A percentile compares a stretch with the other conserved stretches of the same genome.
phyloP scores from a whole-genome alignment of 2,888 invertebrate species.

The Pyrrhia umbra region DNA sequence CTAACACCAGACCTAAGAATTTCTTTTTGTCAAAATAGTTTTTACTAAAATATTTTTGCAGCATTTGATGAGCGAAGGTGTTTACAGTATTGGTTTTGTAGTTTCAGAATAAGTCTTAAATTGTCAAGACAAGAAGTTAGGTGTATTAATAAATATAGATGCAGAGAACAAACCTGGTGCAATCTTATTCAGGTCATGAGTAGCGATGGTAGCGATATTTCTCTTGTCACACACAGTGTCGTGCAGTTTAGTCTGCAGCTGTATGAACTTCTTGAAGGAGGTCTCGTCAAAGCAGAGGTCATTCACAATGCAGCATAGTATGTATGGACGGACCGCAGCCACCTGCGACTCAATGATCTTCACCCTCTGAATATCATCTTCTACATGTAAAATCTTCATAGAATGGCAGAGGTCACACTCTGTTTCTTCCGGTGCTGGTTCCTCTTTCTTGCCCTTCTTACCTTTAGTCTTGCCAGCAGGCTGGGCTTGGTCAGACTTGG shows the following conservation, averaged over 20 bases:
- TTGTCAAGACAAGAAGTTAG: no score
- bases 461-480: conserved; percentile 76
- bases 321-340: conserved; percentile 91
- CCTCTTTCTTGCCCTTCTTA: conserved; percentile 84
- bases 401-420: conserved; percentile 79
- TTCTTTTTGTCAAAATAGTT: no score
- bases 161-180: conserved; percentile 88
- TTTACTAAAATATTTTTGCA: no score
- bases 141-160: no score
- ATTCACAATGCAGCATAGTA: conserved; percentile 93
- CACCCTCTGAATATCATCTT: conserved; percentile 86
- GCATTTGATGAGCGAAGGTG: no score
- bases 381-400: conserved; percentile 84
- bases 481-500: conserved; percentile 77
- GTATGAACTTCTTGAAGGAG: conserved; percentile 94
- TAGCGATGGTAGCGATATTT: conserved; percentile 95
- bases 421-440: conserved; percentile 72
- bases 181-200: conserved; percentile 93
- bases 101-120: no score
- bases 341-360: conserved; percentile 90
- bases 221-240: conserved; percentile 94
- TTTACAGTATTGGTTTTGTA: no score
- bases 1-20: no score
- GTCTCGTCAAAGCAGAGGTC: conserved; percentile 91
- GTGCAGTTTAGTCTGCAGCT: conserved; percentile 94